Base-by-base conservation (phyloP, 2,113 vertebrate genomes). In the Todiramphus chloris region DNA sequence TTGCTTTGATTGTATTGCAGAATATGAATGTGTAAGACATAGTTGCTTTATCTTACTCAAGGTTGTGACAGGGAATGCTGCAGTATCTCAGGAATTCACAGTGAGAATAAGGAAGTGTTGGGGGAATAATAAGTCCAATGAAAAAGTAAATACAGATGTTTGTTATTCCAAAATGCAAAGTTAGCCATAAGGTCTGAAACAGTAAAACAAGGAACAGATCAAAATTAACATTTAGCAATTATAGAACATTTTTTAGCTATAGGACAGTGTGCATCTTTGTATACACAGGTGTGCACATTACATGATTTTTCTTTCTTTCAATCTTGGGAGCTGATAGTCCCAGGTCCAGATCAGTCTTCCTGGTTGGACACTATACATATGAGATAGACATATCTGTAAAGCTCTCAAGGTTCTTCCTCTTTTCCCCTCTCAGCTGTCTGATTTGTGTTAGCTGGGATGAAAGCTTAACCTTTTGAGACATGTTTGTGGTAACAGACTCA, bases 61-160 rank as follows among this genome's bases (percentile, higher is more conserved):
- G 33, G 20, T 43, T 84, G 39, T 92, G 60, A 69, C 55, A 76
- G 43, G 39, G 51, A 70, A 55, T 56, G 50, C 56, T 84, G 63
- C 83, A 53, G 9, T 86, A 50, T 94, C 90, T 91, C 87, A 83
- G 87, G 92, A 93, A 74, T 64, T 75, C 62, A 87, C 55, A 51
- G 10, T 72, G 85, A 31, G 62, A 75, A 44, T 79, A 75, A 80
- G 63, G 15, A 68, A 43, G 28, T 55, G 55, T 59, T 92, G 41
- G 35, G 12, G 11, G 43, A 81, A 62, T n/a, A 73, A 23, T 44
- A 66, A 58, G 30, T 68, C 37, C n/a, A 68, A 30, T 53, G 20
- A 80, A 91, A 79, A 84, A 74, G 2, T 66, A 93, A 69, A 92
- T 46, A 50, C 70, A 87, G 59, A 16, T 43, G 13, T 39, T 64